Conservation (phyloP, 2,113 vertebrate species). For the Phrynocephalus versicolor region DNA sequence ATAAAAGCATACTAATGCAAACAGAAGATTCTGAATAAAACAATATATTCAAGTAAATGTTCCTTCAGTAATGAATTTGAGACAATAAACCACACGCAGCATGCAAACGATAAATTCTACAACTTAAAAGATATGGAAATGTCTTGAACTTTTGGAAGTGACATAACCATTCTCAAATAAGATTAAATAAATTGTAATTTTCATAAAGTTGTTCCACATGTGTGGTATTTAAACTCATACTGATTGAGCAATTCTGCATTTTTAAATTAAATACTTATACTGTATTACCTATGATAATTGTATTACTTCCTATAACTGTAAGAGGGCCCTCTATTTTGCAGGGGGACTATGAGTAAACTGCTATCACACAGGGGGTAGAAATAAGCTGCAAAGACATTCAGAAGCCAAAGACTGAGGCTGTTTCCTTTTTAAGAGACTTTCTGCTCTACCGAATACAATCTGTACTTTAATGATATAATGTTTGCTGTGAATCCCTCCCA, state of each 20-base stretch:
- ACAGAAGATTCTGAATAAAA: constrained; percentile 27
- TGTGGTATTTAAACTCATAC: constrained; percentile 54
- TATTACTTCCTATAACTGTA: constrained; percentile 42
- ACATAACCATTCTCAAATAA: constrained; percentile 58
- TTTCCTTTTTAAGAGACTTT: constrained; percentile 58
- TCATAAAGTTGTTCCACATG: constrained; percentile 55
- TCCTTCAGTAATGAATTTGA: not conserved
- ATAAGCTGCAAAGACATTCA: constrained; percentile 45
- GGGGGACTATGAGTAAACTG: constrained; percentile 50
- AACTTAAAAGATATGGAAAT: not conserved
- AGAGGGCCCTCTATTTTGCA: constrained; percentile 52
- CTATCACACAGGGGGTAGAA: constrained; percentile 39
- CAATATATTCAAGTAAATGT: not conserved
- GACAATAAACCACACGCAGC: constrained; percentile 22
- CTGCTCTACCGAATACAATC: constrained; percentile 59
- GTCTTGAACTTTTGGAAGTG: constrained; percentile 32
- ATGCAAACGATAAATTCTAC: constrained; percentile 24
- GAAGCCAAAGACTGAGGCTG: constrained; percentile 52
- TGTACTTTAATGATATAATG: constrained; percentile 64
- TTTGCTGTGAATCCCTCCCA: constrained; percentile 44
- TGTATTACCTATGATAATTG: constrained; percentile 20
- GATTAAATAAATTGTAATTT: not conserved
- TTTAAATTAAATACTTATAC: constrained; percentile 34
- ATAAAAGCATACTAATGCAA: not conserved
- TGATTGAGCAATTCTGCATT: constrained; percentile 50